Percentiles rank a stretch among this genome's conserved stretches.
Conservation (phyloP, 2,113 vertebrate genomes). For the Pelmatolapia mariae region DNA sequence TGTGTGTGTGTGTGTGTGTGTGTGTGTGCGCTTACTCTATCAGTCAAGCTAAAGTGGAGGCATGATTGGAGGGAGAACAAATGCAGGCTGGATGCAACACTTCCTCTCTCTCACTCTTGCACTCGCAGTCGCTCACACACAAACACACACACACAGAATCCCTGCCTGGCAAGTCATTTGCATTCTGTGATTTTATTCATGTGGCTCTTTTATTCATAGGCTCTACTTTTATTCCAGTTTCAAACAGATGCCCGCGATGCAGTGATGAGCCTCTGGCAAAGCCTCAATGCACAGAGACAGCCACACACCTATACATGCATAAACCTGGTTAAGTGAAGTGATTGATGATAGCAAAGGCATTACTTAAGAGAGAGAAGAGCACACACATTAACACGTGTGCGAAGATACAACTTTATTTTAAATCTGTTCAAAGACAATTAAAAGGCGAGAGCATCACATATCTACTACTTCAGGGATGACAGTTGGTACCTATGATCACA, state of each 20-base stretch:
- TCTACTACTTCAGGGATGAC: slow-evolving; percentile 25
- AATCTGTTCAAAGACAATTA: neutral
- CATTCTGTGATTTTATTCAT: slow-evolving; percentile 58
- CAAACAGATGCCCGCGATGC: slow-evolving; percentile 51
- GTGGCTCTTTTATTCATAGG: slow-evolving; percentile 53
- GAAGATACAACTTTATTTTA: neutral
- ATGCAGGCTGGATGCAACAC: slow-evolving; percentile 18
- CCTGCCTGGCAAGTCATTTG: slow-evolving; percentile 28
- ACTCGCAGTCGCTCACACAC: neutral
- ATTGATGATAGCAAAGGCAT: slow-evolving; percentile 19
- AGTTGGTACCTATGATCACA: slow-evolving; percentile 20
- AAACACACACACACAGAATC: neutral
- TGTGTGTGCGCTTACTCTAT: neutral
- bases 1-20: neutral
- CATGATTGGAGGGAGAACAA: slow-evolving; percentile 30
- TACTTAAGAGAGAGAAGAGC: neutral
- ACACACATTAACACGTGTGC: neutral
- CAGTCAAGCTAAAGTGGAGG: slow-evolving; percentile 13
- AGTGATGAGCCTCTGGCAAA: slow-evolving; percentile 43
- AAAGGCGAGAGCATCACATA: neutral
- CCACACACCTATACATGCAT: neutral
- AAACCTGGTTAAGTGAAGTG: neutral
- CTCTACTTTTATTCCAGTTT: slow-evolving; percentile 55
- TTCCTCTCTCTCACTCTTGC: neutral
- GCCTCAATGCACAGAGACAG: slow-evolving; percentile 5